phyloP scores from a whole-genome alignment of 2,888 invertebrate genomes.

The Calephelis perditalis region DNA sequence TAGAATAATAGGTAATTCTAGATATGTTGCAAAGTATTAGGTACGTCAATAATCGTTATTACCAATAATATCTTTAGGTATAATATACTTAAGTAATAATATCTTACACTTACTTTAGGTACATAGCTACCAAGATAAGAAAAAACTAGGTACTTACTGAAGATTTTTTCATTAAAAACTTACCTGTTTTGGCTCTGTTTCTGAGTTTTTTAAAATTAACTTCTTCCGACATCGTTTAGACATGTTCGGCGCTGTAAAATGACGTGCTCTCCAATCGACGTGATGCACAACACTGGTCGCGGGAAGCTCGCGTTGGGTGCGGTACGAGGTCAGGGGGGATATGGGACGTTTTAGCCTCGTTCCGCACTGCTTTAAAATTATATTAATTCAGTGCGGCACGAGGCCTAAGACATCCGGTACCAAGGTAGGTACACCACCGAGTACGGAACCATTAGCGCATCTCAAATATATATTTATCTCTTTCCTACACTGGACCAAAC shows the following conservation, averaged over 20 bases:
- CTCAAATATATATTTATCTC: constrained; percentile 26
- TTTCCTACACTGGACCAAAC: constrained; percentile 22
- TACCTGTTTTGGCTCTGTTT: constrained; percentile 6
- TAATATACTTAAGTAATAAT: constrained; percentile 6
- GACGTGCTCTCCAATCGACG: constrained; percentile 8
- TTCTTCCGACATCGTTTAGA: constrained; percentile 6
- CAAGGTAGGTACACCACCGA: constrained; percentile 24
- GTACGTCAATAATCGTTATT: constrained; percentile 6
- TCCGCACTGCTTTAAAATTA: constrained; percentile 26
- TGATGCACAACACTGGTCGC: constrained; percentile 16
- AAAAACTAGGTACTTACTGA: constrained; percentile 6
- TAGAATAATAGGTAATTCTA: constrained; percentile 6
- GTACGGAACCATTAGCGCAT: constrained; percentile 23
- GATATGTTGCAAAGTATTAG: constrained; percentile 6
- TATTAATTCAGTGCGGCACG: constrained; percentile 22
- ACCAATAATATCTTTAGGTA: constrained; percentile 6
- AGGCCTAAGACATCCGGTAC: constrained; percentile 30
- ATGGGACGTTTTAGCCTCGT: constrained; percentile 25
- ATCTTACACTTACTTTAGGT: constrained; percentile 6
- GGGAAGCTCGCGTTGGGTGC: constrained; percentile 25
- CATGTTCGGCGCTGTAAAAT: constrained; percentile 5
- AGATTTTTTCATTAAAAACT: constrained; percentile 6
- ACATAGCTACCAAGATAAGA: constrained; percentile 6
- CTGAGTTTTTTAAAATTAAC: constrained; percentile 6
- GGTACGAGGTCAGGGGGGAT: constrained; percentile 23